Evolutionary conservation across 2,113 vertebrate genomes (phyloP).

Genomic region (Perccottus glenii): DNA sequence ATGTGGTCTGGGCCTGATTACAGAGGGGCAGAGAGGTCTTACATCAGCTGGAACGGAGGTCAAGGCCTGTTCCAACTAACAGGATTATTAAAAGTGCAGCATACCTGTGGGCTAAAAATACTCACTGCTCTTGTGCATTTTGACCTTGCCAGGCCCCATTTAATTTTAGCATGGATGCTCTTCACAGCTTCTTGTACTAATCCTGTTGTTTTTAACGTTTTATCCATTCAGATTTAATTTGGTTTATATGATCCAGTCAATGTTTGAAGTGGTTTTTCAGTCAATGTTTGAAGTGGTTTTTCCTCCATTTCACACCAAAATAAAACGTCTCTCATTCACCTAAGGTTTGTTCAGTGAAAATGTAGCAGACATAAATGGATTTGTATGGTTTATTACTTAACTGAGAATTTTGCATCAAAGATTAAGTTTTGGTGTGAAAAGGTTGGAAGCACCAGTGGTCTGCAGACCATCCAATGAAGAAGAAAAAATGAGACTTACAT

Average conservation of each 20-base stretch:
- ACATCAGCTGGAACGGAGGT: constrained; percentile 43
- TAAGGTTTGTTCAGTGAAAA: neutral
- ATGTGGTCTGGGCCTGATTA: constrained; percentile 60
- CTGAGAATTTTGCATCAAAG: constrained; percentile 21
- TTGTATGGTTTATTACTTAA: neutral
- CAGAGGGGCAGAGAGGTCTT: constrained; percentile 22
- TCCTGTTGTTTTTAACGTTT: neutral
- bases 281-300: constrained; percentile 1
- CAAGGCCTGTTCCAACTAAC: constrained; percentile 45
- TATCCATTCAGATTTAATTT: constrained; percentile 9
- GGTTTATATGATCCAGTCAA: neutral
- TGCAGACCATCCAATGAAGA: constrained; percentile 38
- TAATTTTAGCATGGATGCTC: neutral
- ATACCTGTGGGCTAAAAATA: constrained; percentile 63
- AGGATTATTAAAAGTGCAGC: constrained; percentile 61
- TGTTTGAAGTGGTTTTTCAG: neutral
- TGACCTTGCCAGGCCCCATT: constrained; percentile 29
- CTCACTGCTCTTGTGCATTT: constrained; percentile 16
- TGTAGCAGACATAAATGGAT: constrained; percentile 1
- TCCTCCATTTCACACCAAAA: constrained; percentile 16
- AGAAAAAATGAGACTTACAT: neutral
- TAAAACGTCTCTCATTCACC: neutral
- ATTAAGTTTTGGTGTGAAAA: constrained; percentile 34
- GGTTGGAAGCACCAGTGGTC: constrained; percentile 28
- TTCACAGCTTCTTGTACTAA: neutral